Evolutionary conservation across 2,888 invertebrate genomes (phyloP).

Genomic region (Phragmatobia fuliginosa): DNA sequence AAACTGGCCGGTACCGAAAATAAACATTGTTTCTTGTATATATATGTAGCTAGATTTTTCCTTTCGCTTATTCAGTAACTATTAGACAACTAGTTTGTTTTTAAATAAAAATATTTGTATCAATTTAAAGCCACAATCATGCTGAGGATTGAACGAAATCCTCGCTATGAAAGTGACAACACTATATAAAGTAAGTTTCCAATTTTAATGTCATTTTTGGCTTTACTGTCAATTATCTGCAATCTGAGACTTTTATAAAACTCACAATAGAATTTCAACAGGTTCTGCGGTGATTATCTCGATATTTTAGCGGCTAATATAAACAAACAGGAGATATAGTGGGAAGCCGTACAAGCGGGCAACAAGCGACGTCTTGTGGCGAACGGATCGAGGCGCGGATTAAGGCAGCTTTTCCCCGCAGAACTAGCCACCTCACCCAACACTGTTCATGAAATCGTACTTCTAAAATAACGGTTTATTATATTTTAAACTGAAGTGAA

Average conservation of each 20-base stretch:
- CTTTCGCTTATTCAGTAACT: too few species aligned
- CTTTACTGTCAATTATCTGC: neutral
- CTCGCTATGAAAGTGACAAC: too few species aligned
- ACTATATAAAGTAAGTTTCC: too few species aligned
- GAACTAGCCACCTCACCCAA: slow-evolving; percentile 38
- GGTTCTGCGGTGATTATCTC: neutral
- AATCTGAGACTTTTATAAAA: neutral
- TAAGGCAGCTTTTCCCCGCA: slow-evolving; percentile 73
- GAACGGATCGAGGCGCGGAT: slow-evolving; percentile 68
- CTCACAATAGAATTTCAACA: neutral
- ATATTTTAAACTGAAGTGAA: neutral
- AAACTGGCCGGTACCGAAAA: slow-evolving; percentile 57
- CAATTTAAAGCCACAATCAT: too few species aligned
- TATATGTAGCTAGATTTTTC: slow-evolving; percentile 17
- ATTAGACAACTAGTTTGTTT: too few species aligned
- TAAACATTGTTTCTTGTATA: slow-evolving; percentile 58
- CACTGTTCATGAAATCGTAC: slow-evolving; percentile 25
- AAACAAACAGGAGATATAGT: slow-evolving; percentile 26
- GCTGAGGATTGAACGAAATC: too few species aligned
- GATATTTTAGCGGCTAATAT: slow-evolving; percentile 19
- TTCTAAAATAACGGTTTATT: neutral
- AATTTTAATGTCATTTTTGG: too few species aligned
- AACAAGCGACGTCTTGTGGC: slow-evolving; percentile 80
- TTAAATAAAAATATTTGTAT: too few species aligned
- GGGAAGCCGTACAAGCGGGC: slow-evolving; percentile 74